Evolutionary conservation across 1,140 invertebrate genomes (phyloP), one percentile per base, ranked within the genome.

Genomic region (Drosophila subpulchrella): DNA sequence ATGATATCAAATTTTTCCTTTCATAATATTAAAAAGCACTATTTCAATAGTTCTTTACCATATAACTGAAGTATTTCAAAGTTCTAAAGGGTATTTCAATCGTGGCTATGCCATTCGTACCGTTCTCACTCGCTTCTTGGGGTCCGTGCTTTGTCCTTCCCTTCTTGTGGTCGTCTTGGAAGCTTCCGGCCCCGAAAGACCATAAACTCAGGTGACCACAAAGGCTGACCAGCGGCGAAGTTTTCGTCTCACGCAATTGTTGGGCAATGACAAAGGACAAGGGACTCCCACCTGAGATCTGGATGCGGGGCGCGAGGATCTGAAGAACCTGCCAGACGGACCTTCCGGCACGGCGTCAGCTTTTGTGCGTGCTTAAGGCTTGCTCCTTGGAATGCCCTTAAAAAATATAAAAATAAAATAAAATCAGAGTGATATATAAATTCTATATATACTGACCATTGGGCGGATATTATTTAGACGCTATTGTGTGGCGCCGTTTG

Each of bases 401-500:
- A 38, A 12, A 38, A 38, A 38, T 12, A 1, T 1, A 38, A 13
- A 38, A 38, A 38, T 13, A 17, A n/a, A 7, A 39, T 13, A 24
- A 13, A 34, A 13, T 8, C 0, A 4, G 13, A 17, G 17, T 34
- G 5, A 42, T 32, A 58, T 42, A 24, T n/a, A 38, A 61, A 34
- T 44, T 36, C 30, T 36, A 38, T 36, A 38, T 36, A 51, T 59
- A 39, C 82, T 86, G 82, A 86, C 82, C 82, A 83, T 88, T 86
- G 83, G 82, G 82, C 82, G 82, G 82, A 86, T 83, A 86, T 88
- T 88, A 88, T 88, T 86, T 88, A 86, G 82, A 88, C 82, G 71
- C 83, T 86, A 88, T 86, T 86, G 82, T 86, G 76, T 88, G 82
- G 82, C 82, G 82, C 82, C 82, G 73, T 75, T 27, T 62, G 55